Conservation (phyloP, 1,140 invertebrate species). For the Aphidius gifuensis region DNA sequence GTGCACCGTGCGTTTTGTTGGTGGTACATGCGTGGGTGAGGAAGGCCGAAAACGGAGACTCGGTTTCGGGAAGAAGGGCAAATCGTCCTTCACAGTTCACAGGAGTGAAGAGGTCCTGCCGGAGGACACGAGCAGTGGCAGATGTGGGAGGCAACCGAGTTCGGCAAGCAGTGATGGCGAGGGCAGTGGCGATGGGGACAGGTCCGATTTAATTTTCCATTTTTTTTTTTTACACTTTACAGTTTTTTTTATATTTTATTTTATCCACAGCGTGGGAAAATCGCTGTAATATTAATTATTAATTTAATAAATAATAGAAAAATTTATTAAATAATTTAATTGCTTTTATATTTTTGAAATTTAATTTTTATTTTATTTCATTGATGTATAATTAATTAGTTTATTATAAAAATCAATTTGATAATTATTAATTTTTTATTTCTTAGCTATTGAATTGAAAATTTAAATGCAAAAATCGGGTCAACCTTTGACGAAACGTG, state of each 20-base stretch:
- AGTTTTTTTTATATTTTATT: conserved; percentile 17
- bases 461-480: too few species aligned
- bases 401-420: too few species aligned
- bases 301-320: too few species aligned
- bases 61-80: conserved; percentile 91
- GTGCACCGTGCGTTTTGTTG: conserved; percentile 53
- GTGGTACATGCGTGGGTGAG: conserved; percentile 55
- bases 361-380: conserved; percentile 1
- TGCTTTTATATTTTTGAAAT: not conserved
- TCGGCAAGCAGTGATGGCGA: conserved; percentile 91
- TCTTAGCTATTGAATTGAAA: too few species aligned
- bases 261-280: not conserved
- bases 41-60: conserved; percentile 90
- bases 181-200: conserved; percentile 77
- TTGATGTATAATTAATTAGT: not conserved
- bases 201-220: conserved; percentile 56
- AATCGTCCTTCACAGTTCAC: conserved; percentile 92
- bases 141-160: conserved; percentile 75
- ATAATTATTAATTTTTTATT: too few species aligned
- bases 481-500: not conserved
- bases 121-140: conserved; percentile 71
- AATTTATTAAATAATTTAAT: conserved; percentile 5
- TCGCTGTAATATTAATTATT: too few species aligned
- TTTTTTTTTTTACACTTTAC: conserved; percentile 9
- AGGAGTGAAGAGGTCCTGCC: conserved; percentile 92